These are phyloP conservation scores for Danionella dracula DNA, from an alignment of 2,797 vertebrate genomes.

Conservation along the genomic window DNA sequence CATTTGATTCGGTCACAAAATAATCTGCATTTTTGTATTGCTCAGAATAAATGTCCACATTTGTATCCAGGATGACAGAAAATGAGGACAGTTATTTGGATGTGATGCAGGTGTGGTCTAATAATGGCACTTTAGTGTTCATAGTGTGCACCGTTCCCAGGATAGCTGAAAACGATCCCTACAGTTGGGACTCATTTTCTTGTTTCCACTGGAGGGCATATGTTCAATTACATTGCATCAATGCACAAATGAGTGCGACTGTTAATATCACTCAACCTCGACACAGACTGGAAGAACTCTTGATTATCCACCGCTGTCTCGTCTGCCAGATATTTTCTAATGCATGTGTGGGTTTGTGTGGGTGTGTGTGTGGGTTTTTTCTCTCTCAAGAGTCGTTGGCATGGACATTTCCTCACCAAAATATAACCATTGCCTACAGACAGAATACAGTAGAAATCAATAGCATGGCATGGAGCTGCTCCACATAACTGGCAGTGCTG, in stretches of 20 bases:
- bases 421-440: conserved; percentile 57
- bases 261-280: conserved; percentile 49
- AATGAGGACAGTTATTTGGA: too few relatives aligned
- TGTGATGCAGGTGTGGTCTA: too few relatives aligned
- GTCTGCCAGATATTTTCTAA: conserved; percentile 14
- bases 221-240: conserved; percentile 29
- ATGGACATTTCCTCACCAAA: conserved; percentile 40
- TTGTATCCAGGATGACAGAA: too few relatives aligned
- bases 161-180: conserved; percentile 40
- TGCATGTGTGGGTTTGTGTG: conserved; percentile 20
- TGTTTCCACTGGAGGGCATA: conserved; percentile 9
- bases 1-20: too few relatives aligned
- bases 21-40: too few relatives aligned
- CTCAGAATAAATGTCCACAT: too few relatives aligned
- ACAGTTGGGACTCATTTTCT: conserved; percentile 52
- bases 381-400: conserved; percentile 30
- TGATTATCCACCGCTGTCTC: conserved; percentile 9
- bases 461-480: conserved; percentile 52
- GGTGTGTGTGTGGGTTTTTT: conserved; percentile 37
- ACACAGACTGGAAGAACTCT: conserved; percentile 14
- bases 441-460: conserved; percentile 60
- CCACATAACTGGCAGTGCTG: conserved; percentile 54
- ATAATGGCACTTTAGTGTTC: neutral
- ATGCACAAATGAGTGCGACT: conserved; percentile 48
- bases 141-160: too few relatives aligned